These are phyloP conservation scores for Eupithecia subumbrata DNA, from an alignment of 2,888 invertebrate species.

Conservation along the genomic window DNA sequence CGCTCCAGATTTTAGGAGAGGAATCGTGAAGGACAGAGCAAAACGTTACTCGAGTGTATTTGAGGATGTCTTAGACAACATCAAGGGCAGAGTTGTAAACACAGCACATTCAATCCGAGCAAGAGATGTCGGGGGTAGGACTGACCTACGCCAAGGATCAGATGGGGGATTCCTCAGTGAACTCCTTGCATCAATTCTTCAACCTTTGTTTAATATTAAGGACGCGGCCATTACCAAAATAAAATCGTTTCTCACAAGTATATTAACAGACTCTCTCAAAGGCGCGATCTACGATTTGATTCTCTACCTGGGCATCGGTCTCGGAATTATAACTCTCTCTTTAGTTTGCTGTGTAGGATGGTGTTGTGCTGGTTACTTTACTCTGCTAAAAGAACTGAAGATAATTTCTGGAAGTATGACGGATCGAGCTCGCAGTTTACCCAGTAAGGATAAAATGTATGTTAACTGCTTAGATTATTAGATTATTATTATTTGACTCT, in stretches of 20 bases:
- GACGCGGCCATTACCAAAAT: background rate
- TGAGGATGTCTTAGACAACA: background rate
- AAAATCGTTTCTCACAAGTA: background rate
- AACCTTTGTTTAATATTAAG: background rate
- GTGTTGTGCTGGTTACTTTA: background rate
- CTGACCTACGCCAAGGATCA: background rate
- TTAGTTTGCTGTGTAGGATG: background rate
- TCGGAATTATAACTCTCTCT: background rate
- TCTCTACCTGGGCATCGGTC: background rate
- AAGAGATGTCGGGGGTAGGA: background rate
- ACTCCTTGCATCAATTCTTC: background rate
- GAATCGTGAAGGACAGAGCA: background rate
- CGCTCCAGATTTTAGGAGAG: background rate
- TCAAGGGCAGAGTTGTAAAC: background rate
- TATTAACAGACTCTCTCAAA: background rate
- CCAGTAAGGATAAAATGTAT: background rate
- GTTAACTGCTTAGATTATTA: background rate
- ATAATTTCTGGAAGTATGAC: background rate
- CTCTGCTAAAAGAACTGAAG: background rate
- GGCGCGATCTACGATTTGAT: background rate
- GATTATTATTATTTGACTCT: background rate
- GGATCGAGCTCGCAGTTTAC: background rate
- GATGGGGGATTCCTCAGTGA: background rate
- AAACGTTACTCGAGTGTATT: background rate
- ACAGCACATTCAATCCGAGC: background rate